Evolutionary conservation across 2,113 vertebrate species (phyloP), one percentile per base, ranked within the genome.

Genomic region (Phalacrocorax pelagicus): DNA sequence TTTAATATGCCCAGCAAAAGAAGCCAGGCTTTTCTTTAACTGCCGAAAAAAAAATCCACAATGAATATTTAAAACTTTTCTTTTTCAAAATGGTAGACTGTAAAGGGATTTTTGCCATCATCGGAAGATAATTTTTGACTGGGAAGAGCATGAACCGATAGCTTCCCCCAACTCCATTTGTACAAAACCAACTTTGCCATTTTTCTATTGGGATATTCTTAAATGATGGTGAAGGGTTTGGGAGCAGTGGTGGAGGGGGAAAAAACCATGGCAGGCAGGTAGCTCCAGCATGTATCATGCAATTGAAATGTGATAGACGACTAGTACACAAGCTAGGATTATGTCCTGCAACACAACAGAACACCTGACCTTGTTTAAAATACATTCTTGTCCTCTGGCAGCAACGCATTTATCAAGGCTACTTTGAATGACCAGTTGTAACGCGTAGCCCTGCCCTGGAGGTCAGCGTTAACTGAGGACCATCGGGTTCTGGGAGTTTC

Each of bases 301-400:
- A 75, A 65, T 8, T 44, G 51, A 79, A 70, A 12, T 46, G 55
- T 34, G 57, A 74, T 15, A 36, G 70, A 51, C 4, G 9, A 47
- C 12, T 38, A 13, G 40, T 52, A 65, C 18, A 52, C 38, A n/a
- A 77, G 47, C 54, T 47, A 21, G 71, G 88, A 85, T 79, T 77
- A 36, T 52, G 67, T 91, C 66, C 74, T 73, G 51, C 86, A 42
- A 69, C 51, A 11, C 74, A 85, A 73, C 66, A 75, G 81, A 38
- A 69, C 65, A 61, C 46, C 46, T 73, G 71, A 62, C 91, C 87
- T 85, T 91, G 44, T 88, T 94, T 91, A 80, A 86, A 90, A 88
- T 74, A 40, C 61, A 55, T 83, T 80, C 54, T 69, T 88, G 65
- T 95, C 87, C 81, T 90, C 78, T 91, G 81, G 71, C 92, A 91